A percentile compares a stretch with the other conserved stretches of the same genome.
phyloP scores from a whole-genome alignment of 2,888 invertebrate genomes.

The Plutella xylostella region DNA sequence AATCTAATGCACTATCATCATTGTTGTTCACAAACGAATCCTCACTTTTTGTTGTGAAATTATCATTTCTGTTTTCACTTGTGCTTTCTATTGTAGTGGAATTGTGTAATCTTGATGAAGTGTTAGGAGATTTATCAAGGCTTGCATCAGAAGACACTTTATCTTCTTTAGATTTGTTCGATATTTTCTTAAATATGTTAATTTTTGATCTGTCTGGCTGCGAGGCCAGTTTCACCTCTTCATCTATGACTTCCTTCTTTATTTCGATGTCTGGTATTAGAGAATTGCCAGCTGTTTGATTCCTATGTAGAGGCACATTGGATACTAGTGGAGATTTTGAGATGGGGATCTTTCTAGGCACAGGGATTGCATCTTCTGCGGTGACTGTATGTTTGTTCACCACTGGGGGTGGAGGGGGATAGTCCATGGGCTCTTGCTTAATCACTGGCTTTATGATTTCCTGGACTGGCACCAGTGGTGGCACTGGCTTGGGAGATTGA shows the following conservation, averaged over 20 bases:
- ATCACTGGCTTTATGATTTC: slow-evolving; percentile 42
- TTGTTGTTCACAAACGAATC: slow-evolving; percentile 61
- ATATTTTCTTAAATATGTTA: slow-evolving; percentile 89
- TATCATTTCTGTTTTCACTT: slow-evolving; percentile 35
- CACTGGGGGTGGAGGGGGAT: slow-evolving; percentile 24
- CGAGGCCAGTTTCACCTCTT: slow-evolving; percentile 74
- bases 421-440: slow-evolving; percentile 50
- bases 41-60: slow-evolving; percentile 42
- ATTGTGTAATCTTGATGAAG: slow-evolving; percentile 53
- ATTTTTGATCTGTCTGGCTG: slow-evolving; percentile 88
- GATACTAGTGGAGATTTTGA: slow-evolving; percentile 58
- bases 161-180: slow-evolving; percentile 78
- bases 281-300: slow-evolving; percentile 34
- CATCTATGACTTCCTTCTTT: slow-evolving; percentile 63
- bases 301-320: slow-evolving; percentile 44
- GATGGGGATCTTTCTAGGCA: slow-evolving; percentile 61
- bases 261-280: slow-evolving; percentile 48
- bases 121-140: slow-evolving; percentile 42
- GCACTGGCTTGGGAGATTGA: slow-evolving; percentile 25
- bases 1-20: slow-evolving; percentile 61
- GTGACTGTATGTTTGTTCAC: slow-evolving; percentile 26
- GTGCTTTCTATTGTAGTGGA: slow-evolving; percentile 33
- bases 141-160: slow-evolving; percentile 54
- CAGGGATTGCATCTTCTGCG: slow-evolving; percentile 54
- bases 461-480: slow-evolving; percentile 19